Evolutionary conservation across 2,797 vertebrate genomes (phyloP).

Genomic region (Percopsis omiscomaycus): DNA sequence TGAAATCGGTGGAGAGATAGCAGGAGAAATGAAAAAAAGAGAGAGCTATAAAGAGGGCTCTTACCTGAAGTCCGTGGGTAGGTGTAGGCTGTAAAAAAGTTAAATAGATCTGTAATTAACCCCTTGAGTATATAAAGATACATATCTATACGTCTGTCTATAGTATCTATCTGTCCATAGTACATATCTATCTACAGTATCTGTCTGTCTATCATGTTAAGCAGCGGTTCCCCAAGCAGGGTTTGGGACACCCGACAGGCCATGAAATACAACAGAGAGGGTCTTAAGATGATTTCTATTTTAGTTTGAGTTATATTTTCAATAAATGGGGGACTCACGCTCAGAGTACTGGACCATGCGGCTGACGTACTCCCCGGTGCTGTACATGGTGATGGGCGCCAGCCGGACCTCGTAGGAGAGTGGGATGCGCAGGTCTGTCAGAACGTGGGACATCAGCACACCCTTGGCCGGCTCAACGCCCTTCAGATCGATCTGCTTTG

Average conservation of each 20-base stretch:
- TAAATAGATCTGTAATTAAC: conserved; percentile 43
- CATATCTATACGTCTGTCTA: neutral
- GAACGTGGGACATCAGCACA: conserved; percentile 83
- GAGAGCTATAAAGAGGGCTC: conserved; percentile 22
- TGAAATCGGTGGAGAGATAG: conserved; percentile 14
- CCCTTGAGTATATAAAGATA: neutral
- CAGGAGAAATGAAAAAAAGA: conserved; percentile 5
- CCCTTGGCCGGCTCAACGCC: conserved; percentile 84
- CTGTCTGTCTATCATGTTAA: no score
- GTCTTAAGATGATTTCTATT: no score
- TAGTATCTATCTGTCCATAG: neutral
- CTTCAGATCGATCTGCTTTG: conserved; percentile 83
- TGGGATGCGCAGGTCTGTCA: conserved; percentile 87
- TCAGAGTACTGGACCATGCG: conserved; percentile 92
- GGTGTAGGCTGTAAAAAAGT: conserved; percentile 86
- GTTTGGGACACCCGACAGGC: no score
- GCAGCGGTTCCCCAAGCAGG: no score
- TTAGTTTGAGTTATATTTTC: neutral
- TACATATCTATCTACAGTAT: no score
- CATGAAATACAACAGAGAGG: no score
- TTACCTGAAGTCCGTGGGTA: conserved; percentile 90
- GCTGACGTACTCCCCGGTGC: conserved; percentile 83
- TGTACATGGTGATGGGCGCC: conserved; percentile 89
- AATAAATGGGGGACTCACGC: conserved; percentile 79
- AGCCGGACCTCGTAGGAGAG: conserved; percentile 90